Evolutionary conservation across 64 coral and sea anemone genomes (phyloP).

Genomic region (Porites lutea): DNA sequence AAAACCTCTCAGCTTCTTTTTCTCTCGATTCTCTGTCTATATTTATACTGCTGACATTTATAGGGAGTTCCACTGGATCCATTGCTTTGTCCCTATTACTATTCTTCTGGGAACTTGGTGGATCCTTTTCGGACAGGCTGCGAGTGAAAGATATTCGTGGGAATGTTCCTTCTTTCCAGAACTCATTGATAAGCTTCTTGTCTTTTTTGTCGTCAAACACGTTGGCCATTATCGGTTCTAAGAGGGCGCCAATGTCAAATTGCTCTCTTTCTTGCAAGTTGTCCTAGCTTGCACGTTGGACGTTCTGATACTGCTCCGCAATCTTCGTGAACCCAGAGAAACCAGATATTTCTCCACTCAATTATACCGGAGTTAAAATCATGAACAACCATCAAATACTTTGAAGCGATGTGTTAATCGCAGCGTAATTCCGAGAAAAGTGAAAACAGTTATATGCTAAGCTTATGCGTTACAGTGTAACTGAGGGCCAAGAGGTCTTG

Average conservation of each 20-base stretch:
- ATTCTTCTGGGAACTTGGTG: not conserved
- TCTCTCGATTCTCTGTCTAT: not conserved
- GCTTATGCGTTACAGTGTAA: not conserved
- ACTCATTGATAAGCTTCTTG: not conserved
- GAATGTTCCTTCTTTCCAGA: not conserved
- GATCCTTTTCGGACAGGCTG: not conserved
- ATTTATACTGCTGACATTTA: not conserved
- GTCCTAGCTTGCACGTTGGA: not conserved
- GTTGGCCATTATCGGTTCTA: not conserved
- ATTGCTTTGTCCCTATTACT: not conserved
- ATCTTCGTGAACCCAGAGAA: no score
- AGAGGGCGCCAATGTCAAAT: not conserved
- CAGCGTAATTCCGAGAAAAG: not conserved
- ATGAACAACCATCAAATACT: no score
- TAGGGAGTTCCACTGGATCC: not conserved
- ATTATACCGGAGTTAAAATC: no score
- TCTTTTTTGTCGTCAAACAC: not conserved
- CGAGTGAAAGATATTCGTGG: not conserved
- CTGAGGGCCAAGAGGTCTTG: no score
- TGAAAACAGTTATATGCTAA: not conserved
- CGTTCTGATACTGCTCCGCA: no score
- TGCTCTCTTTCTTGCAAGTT: not conserved
- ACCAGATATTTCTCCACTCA: no score
- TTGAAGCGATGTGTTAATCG: not conserved
- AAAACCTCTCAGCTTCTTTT: not conserved